phyloP scores from a whole-genome alignment of 2,888 invertebrate species.

The Cacoxenus indagator region DNA sequence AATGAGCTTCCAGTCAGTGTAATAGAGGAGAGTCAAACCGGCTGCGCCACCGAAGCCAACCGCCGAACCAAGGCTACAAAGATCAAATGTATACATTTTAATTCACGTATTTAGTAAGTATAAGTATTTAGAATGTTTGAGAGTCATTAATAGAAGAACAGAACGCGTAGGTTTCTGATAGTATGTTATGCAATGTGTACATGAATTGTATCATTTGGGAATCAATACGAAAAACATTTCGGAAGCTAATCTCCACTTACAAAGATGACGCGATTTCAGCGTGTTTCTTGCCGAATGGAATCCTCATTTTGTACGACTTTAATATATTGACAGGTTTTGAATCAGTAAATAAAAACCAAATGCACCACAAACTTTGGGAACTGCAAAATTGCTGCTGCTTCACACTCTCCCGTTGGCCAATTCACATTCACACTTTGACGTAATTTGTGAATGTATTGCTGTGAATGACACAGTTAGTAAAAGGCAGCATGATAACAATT shows the following conservation, averaged over 20 bases:
- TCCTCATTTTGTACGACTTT: constrained; percentile 43
- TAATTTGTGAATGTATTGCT: too few species aligned
- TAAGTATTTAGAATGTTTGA: not conserved
- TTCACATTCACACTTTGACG: too few species aligned
- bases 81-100: not conserved
- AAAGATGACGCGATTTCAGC: constrained; percentile 73
- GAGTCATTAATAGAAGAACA: not conserved
- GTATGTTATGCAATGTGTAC: constrained; percentile 56
- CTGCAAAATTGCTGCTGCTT: too few species aligned
- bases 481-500: too few species aligned
- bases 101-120: not conserved
- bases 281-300: constrained; percentile 76
- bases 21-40: constrained; percentile 76
- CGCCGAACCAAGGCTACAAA: constrained; percentile 74
- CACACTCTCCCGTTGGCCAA: too few species aligned
- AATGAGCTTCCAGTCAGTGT: constrained; percentile 85
- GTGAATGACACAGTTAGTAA: too few species aligned
- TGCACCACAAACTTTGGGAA: too few species aligned
- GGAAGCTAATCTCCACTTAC: constrained; percentile 54
- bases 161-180: not conserved
- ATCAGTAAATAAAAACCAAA: too few species aligned
- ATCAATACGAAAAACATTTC: not conserved
- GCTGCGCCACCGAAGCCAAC: constrained; percentile 77
- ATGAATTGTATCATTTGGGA: not conserved
- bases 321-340: too few species aligned